Base-by-base conservation (phyloP, 2,888 invertebrate genomes). In the Megamerina dolium region DNA sequence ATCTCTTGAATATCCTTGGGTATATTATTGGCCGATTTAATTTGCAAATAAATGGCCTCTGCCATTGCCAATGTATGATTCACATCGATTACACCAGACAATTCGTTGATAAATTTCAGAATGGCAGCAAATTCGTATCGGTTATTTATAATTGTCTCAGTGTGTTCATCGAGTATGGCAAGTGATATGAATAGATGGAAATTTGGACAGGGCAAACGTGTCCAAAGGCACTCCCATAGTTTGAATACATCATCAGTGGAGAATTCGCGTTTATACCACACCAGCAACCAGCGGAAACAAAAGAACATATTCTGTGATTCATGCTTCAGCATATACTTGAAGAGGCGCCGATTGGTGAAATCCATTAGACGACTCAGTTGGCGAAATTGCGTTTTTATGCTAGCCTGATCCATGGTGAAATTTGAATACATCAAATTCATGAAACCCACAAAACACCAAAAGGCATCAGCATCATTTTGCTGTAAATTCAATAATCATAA, bases 371-470 rank as follows among this genome's bases (percentile, higher is more conserved):
- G 83, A 56, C 89, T 85, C 35, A 97, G 74, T 62, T 95, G 87
- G 17, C 80, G 76, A 45, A 99, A 75, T 67, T 99, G 97, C 37
- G 80, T 80, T 72, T 95, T 96, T 88, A 97, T 99, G 39, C 92
- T 90, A 2, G 87, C 85, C 70, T 97, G 96, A 73, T 96, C 95
- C 74, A 95, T 85, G 66, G 95, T 94, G 73, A 99, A 99, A 74
- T 99, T 99, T 12, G 80, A 78, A 49, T 82, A 81, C 68, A 97
- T 86, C 76, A 83, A 83, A 46, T 96, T 85, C 94, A 99, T 97
- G 59, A 96, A 91, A 8, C 95, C 95, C 27, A 90, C 94, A 68
- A 99, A 99, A 72, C 95, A 94, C 99, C 99, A 99, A 74, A 99
- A 99, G 1, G 93, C 85, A 66, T 97, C 95, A 3, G 91, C 90